Evolutionary conservation across 2,113 vertebrate genomes (phyloP).

Genomic region (Pagrus major): DNA sequence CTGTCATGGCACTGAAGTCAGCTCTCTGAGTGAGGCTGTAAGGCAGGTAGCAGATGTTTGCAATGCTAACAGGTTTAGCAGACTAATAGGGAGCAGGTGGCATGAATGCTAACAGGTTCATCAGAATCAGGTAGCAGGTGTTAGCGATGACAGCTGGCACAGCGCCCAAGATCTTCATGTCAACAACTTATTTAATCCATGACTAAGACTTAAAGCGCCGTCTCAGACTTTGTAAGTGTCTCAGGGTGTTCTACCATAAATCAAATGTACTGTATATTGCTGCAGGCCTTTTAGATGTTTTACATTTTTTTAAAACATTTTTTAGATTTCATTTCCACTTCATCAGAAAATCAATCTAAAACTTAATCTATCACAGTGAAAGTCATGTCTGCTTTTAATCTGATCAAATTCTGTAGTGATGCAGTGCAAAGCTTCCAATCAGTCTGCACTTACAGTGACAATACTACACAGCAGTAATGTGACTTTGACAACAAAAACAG

Average conservation of each 20-base stretch:
- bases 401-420: too few relatives aligned
- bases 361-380: neutral
- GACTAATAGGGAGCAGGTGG: conserved; percentile 21
- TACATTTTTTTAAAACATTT: neutral
- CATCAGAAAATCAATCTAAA: neutral
- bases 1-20: neutral
- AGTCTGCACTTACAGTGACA: neutral
- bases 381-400: neutral
- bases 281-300: neutral
- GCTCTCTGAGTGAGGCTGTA: neutral
- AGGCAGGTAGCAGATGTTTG: conserved; percentile 43
- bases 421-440: neutral
- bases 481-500: neutral
- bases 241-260: neutral
- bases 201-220: neutral
- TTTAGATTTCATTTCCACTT: neutral
- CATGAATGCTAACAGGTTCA: conserved; percentile 30
- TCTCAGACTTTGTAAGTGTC: neutral
- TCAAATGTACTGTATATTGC: neutral
- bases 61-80: conserved; percentile 11
- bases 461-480: neutral
- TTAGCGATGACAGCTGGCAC: conserved; percentile 4
- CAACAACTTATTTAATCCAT: conserved; percentile 12
- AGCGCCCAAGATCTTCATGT: neutral
- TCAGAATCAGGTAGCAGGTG: conserved; percentile 10